phyloP scores from a whole-genome alignment of 2,113 vertebrate genomes.

The Stercorarius parasiticus region DNA sequence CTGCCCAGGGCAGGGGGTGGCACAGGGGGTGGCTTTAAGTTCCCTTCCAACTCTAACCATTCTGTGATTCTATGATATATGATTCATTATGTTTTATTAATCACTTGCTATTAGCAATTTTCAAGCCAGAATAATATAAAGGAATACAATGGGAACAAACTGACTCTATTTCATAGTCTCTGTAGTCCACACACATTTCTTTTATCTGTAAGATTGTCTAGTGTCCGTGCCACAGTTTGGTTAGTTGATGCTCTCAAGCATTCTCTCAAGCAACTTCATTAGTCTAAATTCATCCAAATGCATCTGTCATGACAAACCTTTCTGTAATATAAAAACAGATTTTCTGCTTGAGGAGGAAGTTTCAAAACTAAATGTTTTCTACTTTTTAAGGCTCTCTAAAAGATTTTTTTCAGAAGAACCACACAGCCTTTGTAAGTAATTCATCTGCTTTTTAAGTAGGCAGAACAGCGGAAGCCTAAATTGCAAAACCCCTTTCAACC shows the following conservation, averaged over 20 bases:
- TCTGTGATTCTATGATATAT: no score
- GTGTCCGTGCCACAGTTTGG: not conserved
- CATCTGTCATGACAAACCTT: not conserved
- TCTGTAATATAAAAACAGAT: not conserved
- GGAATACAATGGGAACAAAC: not conserved
- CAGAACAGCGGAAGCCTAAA: not conserved
- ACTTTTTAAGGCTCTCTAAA: not conserved
- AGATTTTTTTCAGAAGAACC: not conserved
- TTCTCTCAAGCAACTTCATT: slow-evolving; percentile 23
- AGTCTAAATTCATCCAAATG: not conserved
- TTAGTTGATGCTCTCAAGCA: not conserved
- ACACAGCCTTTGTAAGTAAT: not conserved
- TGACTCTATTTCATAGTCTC: not conserved
- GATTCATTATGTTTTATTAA: not conserved
- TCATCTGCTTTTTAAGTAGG: not conserved
- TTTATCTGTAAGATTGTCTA: not conserved
- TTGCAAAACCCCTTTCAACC: not conserved
- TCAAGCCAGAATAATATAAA: not conserved
- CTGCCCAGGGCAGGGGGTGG: no score
- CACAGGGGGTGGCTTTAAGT: no score
- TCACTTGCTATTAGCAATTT: not conserved
- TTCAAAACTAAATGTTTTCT: not conserved
- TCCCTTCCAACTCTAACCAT: no score
- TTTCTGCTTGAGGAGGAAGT: not conserved
- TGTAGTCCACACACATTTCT: not conserved